Conservation (phyloP, 2,888 invertebrate species). For the Melanophora roralis region DNA sequence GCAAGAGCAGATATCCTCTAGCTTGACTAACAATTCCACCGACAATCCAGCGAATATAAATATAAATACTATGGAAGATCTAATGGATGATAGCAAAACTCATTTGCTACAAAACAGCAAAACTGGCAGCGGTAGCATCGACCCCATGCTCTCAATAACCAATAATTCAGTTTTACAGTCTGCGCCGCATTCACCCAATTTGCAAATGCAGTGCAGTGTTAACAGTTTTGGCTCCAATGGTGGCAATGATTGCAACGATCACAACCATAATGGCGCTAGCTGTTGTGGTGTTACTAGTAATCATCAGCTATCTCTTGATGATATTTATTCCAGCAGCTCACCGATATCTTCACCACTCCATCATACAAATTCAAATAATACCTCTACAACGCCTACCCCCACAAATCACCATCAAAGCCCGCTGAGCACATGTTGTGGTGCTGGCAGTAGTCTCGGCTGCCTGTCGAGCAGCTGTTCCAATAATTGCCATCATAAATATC, state of each 20-base stretch:
- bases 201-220: constrained; percentile 64
- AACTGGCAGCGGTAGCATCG: constrained; percentile 73
- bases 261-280: constrained; percentile 54
- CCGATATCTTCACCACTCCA: constrained; percentile 50
- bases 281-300: constrained; percentile 49
- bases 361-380: constrained; percentile 34
- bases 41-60: constrained; percentile 79
- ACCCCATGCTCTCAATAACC: constrained; percentile 80
- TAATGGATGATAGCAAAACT: constrained; percentile 81
- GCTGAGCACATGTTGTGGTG: constrained; percentile 20
- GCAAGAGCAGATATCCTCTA: constrained; percentile 68
- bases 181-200: constrained; percentile 78
- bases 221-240: constrained; percentile 61
- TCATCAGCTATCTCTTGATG: constrained; percentile 55
- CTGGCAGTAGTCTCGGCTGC: constrained; percentile 38
- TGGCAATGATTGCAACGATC: constrained; percentile 60
- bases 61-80: constrained; percentile 81
- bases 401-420: constrained; percentile 47
- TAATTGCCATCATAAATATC: constrained; percentile 44
- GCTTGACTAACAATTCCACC: constrained; percentile 75
- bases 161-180: constrained; percentile 71
- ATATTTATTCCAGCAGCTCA: constrained; percentile 58
- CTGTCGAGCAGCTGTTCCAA: constrained; percentile 55
- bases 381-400: constrained; percentile 48
- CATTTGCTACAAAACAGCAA: constrained; percentile 78